Evolutionary conservation across 2,113 vertebrate genomes (phyloP), one percentile per base, ranked within the genome.

Genomic region (Tragelaphus imberbis): DNA sequence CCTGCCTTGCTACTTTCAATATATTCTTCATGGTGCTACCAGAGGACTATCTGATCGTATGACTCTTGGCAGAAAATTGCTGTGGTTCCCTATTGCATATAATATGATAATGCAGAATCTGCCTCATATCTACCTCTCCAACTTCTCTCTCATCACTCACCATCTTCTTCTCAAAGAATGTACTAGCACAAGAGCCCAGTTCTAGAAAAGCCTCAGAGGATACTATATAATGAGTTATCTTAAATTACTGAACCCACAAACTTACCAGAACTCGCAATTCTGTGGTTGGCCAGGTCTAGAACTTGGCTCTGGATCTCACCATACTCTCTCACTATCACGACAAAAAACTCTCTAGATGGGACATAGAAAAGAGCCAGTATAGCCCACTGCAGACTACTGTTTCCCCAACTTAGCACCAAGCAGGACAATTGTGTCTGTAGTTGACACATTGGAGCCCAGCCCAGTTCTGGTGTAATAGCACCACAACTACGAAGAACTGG

Each of bases 131-230:
- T 94, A 19, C 47, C 36, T 95, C 51, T 56, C 75, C 28, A 88
- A 2, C 33, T 95, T 77, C 30, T 88, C 49, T 86, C 25, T 91
- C 47, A 91, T 82, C 59, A 81, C 53, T 82, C 65, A 95, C 63
- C 65, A 96, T 47, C 44, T 77, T 95, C 58, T 84, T 75, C 89
- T 90, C 30, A 81, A 87, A 90, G 28, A 97, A 33, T 63, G 58
- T 94, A 16, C n/a, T n/a, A n/a, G 49, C 59, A n/a, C 19, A 94
- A 96, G 55, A 59, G 12, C 25, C 68, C 30, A 89, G 5, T 86
- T 96, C 49, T 95, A 91, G 79, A 92, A 96, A 84, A 87, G 55
- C 19, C 59, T 65, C 68, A 59, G n/a, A 19, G 15, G 49, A 44
- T 85, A 17, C 77, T 81, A 10, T 58, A 7, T 63, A 63, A 65